Conservation (phyloP, 2,888 invertebrate species). For the Neoaliturus tenellus region DNA sequence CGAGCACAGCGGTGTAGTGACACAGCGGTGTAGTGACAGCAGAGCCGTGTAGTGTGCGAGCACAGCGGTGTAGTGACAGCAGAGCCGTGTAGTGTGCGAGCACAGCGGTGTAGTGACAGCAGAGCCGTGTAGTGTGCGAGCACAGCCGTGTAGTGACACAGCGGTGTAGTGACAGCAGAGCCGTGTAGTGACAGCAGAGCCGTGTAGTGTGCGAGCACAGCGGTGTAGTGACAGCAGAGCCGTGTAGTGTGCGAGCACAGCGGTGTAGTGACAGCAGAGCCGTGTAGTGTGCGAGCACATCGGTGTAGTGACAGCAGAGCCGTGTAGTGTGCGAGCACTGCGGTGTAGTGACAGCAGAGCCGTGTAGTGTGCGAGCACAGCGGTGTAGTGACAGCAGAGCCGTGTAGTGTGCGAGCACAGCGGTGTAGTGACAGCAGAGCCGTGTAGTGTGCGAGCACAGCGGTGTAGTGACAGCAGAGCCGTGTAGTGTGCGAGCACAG, state of each 20-base stretch:
- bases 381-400: not conserved
- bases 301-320: not conserved
- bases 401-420: not conserved
- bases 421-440: not conserved
- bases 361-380: not conserved
- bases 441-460: no score
- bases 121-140: no score
- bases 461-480: not conserved
- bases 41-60: not conserved
- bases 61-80: not conserved
- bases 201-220: no score
- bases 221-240: not conserved
- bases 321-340: not conserved
- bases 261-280: not conserved
- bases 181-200: no score
- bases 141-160: no score
- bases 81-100: not conserved
- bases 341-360: not conserved
- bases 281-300: no score
- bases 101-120: not conserved
- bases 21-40: not conserved
- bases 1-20: not conserved
- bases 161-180: no score
- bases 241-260: not conserved
- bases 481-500: not conserved